phyloP scores from a whole-genome alignment of 2,888 invertebrate genomes.

The Leucophora obtusa region DNA sequence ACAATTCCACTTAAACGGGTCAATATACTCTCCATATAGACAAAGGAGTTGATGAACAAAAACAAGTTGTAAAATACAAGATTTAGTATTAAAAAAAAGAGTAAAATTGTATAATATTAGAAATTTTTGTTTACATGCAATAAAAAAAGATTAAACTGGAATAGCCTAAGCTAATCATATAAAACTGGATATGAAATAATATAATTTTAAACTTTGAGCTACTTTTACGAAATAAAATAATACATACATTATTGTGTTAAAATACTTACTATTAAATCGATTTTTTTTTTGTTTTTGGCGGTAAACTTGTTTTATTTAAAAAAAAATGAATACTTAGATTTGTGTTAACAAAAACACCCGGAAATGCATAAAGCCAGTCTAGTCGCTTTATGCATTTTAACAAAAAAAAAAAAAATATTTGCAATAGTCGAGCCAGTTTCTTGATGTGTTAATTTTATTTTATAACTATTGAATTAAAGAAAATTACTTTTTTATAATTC shows the following conservation, averaged over 20 bases:
- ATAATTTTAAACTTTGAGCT: constrained; percentile 38
- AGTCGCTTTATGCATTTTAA: constrained; percentile 26
- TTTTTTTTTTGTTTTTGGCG: constrained; percentile 57
- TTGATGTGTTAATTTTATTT: background rate
- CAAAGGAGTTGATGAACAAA: background rate
- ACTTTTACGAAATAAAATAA: constrained; percentile 21
- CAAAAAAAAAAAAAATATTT: background rate
- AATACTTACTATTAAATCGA: constrained; percentile 32
- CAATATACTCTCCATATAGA: background rate
- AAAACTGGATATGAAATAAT: constrained; percentile 45
- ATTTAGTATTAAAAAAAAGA: background rate
- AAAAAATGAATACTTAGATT: constrained; percentile 17
- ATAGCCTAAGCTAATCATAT: constrained; percentile 49
- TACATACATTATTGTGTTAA: background rate
- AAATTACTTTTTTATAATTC: background rate
- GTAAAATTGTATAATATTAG: background rate
- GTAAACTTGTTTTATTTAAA: constrained; percentile 59
- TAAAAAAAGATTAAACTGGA: background rate
- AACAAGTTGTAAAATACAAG: background rate
- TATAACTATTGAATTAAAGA: background rate
- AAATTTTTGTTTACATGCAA: background rate
- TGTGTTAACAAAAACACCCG: constrained; percentile 42
- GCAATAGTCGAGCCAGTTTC: background rate
- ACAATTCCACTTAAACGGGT: constrained; percentile 39
- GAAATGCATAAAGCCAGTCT: constrained; percentile 54